Evolutionary conservation across 2,797 vertebrate species (phyloP).

Genomic region (Phalanger gymnotis): DNA sequence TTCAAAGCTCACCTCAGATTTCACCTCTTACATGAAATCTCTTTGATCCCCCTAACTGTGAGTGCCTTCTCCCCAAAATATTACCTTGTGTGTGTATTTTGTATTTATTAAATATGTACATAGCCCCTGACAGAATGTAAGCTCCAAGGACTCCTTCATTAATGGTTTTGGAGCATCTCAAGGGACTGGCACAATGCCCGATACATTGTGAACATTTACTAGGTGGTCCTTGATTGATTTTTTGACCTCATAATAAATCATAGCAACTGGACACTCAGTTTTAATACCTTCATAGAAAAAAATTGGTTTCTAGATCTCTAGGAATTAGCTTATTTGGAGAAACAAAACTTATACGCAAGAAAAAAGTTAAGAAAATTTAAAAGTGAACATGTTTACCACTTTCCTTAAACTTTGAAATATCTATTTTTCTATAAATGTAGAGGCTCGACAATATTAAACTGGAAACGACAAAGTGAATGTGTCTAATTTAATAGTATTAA

Average conservation of each 20-base stretch:
- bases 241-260: conserved; percentile 10
- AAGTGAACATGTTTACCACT: not conserved
- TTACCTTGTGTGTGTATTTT: not conserved
- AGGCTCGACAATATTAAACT: not conserved
- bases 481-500: conserved; percentile 32
- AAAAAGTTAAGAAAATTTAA: conserved; percentile 41
- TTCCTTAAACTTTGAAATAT: conserved; percentile 22
- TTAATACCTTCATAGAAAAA: not conserved
- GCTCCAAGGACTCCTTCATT: not conserved
- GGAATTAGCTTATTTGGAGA: conserved; percentile 41
- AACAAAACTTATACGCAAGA: not conserved
- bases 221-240: not conserved
- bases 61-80: not conserved
- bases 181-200: not conserved
- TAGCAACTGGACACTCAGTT: not conserved
- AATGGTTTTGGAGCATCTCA: not conserved
- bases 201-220: not conserved
- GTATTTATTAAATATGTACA: not conserved
- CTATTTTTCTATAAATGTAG: conserved; percentile 40
- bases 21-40: not conserved
- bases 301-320: conserved; percentile 28
- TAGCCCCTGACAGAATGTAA: not conserved
- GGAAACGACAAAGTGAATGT: not conserved
- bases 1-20: not conserved
- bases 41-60: not conserved